phyloP scores from a whole-genome alignment of 2,797 vertebrate genomes.

The Craterocephalus amniculus region DNA sequence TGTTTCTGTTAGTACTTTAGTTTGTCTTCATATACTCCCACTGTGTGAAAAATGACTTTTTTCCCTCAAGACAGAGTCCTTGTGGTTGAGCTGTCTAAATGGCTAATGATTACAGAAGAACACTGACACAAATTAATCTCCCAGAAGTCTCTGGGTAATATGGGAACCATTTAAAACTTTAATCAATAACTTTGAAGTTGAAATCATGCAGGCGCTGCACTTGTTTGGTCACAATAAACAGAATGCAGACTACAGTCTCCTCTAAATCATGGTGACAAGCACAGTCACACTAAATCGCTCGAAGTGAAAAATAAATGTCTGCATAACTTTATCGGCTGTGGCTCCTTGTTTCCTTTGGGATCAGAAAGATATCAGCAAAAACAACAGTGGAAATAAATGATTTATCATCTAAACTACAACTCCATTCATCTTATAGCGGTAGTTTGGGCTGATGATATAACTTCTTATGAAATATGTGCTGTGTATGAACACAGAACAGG shows the following conservation, averaged over 20 bases:
- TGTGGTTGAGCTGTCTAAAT: constrained; percentile 95
- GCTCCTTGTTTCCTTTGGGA: constrained; percentile 87
- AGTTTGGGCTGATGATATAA: constrained; percentile 21
- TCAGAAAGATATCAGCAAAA: constrained; percentile 47
- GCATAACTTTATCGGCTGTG: constrained; percentile 93
- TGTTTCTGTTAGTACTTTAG: constrained; percentile 29
- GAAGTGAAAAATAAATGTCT: constrained; percentile 94
- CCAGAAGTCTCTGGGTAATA: constrained; percentile 96
- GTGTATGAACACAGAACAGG: constrained; percentile 11
- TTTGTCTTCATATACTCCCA: constrained; percentile 85
- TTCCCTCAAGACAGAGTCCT: constrained; percentile 93
- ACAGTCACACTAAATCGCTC: constrained; percentile 98
- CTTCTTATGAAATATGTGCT: constrained; percentile 33
- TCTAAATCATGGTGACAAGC: constrained; percentile 95
- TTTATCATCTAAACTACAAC: constrained; percentile 47
- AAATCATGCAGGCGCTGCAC: constrained; percentile 95
- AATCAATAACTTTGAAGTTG: constrained; percentile 99
- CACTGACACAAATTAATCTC: constrained; percentile 98
- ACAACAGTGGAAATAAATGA: constrained; percentile 51
- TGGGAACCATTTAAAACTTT: constrained; percentile 99
- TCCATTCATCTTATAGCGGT: constrained; percentile 18
- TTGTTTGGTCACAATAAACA: constrained; percentile 99
- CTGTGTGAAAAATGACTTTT: constrained; percentile 92
- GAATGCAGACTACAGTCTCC: constrained; percentile 85
- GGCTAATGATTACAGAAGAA: constrained; percentile 99